Percentiles rank a stretch among this genome's conserved stretches.
phyloP scores from a whole-genome alignment of 2,113 vertebrate species.

The Raja brachyura region DNA sequence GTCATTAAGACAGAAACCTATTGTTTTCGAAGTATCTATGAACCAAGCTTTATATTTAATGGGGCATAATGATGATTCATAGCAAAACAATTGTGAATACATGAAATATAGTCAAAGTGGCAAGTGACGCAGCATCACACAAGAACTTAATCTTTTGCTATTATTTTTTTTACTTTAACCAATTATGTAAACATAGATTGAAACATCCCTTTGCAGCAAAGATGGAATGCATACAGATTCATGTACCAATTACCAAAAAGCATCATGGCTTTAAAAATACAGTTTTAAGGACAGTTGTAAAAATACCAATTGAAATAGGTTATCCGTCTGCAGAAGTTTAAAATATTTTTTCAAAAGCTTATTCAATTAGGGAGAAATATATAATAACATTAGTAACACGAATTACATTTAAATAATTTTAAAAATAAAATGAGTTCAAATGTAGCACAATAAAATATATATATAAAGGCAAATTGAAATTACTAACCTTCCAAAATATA shows the following conservation, averaged over 20 bases:
- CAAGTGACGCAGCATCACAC: not conserved
- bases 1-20: slow-evolving; percentile 10
- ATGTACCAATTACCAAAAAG: not conserved
- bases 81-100: not conserved
- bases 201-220: not conserved
- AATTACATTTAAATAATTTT: not conserved
- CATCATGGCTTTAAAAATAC: not conserved
- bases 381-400: not conserved
- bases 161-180: not conserved
- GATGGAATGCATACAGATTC: not conserved
- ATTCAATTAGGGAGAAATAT: not conserved
- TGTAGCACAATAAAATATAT: slow-evolving; percentile 2
- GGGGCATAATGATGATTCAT: no score
- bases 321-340: not conserved
- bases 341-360: not conserved
- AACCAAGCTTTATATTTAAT: not conserved
- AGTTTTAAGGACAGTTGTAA: not conserved
- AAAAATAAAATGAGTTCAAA: no score
- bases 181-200: not conserved
- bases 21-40: not conserved
- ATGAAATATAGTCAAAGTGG: not conserved
- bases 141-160: not conserved
- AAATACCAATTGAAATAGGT: not conserved
- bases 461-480: slow-evolving; percentile 36
- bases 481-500: slow-evolving; percentile 62